These are phyloP conservation scores for Pipistrellus pygmaeus DNA, from an alignment of 2,797 vertebrate genomes.

Conservation along the genomic window DNA sequence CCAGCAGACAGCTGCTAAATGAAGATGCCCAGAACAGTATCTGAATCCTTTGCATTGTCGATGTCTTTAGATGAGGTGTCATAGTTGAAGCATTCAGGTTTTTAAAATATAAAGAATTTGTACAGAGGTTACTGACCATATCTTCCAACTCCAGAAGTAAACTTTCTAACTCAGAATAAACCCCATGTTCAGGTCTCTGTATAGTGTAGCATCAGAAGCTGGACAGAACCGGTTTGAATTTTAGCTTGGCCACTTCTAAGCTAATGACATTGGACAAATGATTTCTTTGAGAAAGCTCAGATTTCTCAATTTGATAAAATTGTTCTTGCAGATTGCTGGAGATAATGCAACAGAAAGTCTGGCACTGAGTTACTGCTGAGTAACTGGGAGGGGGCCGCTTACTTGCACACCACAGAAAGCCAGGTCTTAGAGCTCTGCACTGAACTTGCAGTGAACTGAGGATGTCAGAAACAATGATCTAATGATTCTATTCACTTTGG, in stretches of 20 bases:
- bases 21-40: neutral
- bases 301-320: neutral
- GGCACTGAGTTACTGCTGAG: neutral
- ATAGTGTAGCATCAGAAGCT: neutral
- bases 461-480: neutral
- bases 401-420: neutral
- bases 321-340: neutral
- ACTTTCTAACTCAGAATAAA: conserved; percentile 1
- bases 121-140: neutral
- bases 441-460: neutral
- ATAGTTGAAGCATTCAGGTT: neutral
- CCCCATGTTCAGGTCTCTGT: neutral
- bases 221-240: neutral
- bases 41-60: neutral
- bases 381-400: neutral
- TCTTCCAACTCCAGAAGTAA: neutral
- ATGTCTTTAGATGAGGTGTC: neutral
- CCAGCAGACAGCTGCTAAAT: neutral
- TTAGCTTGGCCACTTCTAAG: neutral
- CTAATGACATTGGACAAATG: neutral
- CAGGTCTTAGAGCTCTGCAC: neutral
- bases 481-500: neutral
- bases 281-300: neutral
- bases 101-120: neutral
- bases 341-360: neutral